Percentiles rank a stretch among this genome's conserved stretches.
These are phyloP conservation scores for Dolichopus griseipennis DNA, from an alignment of 2,888 invertebrate genomes.

Conservation along the genomic window DNA sequence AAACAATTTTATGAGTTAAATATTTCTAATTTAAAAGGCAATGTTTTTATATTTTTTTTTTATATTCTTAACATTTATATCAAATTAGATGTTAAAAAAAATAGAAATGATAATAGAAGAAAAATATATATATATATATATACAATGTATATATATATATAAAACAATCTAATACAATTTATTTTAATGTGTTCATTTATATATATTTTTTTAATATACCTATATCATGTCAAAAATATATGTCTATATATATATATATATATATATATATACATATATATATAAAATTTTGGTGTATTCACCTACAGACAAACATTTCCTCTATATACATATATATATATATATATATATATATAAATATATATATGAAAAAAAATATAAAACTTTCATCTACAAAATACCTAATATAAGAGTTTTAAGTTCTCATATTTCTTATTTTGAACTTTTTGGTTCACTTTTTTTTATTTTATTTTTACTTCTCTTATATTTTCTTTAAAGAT, in stretches of 20 bases:
- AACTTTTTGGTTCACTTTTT: too few relatives aligned
- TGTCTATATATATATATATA: background rate
- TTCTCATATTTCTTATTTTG: constrained; percentile 3
- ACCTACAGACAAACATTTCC: too few relatives aligned
- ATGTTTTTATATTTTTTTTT: background rate
- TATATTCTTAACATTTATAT: too few relatives aligned
- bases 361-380: too few relatives aligned
- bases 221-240: background rate
- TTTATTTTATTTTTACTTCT: too few relatives aligned
- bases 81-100: constrained; percentile 2
- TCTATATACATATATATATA: too few relatives aligned
- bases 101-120: background rate
- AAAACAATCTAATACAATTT: constrained; percentile 4
- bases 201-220: background rate
- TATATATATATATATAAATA: too few relatives aligned
- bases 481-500: background rate
- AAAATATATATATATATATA: too few relatives aligned
- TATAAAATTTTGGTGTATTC: too few relatives aligned
- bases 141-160: background rate
- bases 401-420: background rate
- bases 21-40: background rate
- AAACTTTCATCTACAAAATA: background rate
- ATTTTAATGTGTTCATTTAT: constrained; percentile 6
- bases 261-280: background rate
- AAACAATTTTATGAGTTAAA: background rate